Conservation (phyloP, 2,113 vertebrate species). For the Etheostoma spectabile region DNA sequence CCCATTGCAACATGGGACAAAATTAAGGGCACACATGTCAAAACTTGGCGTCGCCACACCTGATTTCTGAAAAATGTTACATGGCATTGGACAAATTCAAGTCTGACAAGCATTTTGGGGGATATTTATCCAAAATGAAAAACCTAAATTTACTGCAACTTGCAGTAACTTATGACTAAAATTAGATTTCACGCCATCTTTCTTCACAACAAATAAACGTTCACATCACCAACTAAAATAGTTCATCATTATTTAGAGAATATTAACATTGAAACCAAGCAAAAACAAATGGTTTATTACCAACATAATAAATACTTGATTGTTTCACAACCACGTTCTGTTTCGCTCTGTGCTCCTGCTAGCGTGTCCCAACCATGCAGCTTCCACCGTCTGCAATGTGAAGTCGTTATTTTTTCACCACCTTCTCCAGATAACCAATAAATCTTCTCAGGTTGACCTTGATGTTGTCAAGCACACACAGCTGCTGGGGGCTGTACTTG, state of each 20-base stretch:
- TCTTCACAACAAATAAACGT: constrained; percentile 35
- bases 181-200: neutral
- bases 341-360: constrained; percentile 10
- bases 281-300: constrained; percentile 11
- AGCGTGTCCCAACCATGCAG: constrained; percentile 17
- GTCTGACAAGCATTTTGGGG: neutral
- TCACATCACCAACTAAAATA: constrained; percentile 38
- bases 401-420: constrained; percentile 81
- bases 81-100: constrained; percentile 2
- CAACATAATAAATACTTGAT: constrained; percentile 66
- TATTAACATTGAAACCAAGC: constrained; percentile 46
- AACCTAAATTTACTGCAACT: constrained; percentile 16
- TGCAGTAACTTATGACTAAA: constrained; percentile 16
- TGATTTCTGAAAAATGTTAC: constrained; percentile 16
- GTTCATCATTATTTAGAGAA: constrained; percentile 52
- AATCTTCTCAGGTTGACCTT: constrained; percentile 96
- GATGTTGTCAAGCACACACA: constrained; percentile 96
- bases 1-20: neutral
- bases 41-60: neutral
- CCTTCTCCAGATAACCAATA: constrained; percentile 91
- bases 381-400: neutral
- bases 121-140: neutral
- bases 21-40: neutral
- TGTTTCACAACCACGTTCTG: constrained; percentile 39
- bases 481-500: constrained; percentile 89